phyloP scores from a whole-genome alignment of 1,140 invertebrate species.

The Tetramorium simillimum region DNA sequence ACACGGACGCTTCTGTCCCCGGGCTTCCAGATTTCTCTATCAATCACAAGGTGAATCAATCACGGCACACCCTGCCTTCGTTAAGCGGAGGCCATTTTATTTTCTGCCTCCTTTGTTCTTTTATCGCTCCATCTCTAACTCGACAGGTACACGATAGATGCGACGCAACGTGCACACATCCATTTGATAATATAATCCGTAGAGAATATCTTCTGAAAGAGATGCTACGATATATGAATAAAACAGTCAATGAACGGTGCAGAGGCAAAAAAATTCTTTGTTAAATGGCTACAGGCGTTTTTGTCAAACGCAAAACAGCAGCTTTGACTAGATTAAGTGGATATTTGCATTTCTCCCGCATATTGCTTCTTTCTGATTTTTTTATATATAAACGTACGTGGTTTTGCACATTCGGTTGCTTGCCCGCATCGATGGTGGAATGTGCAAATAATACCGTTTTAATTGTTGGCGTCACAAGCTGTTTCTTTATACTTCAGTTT shows the following conservation, averaged over 20 bases:
- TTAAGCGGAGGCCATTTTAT: constrained; percentile 60
- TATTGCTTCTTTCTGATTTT: constrained; percentile 1
- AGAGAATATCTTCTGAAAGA: constrained; percentile 15
- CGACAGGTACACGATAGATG: constrained; percentile 51
- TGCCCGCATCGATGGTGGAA: not conserved
- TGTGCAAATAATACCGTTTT: constrained; percentile 12
- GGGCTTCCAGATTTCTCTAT: constrained; percentile 66
- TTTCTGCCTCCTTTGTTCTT: constrained; percentile 50
- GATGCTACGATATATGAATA: not conserved
- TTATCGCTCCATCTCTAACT: constrained; percentile 38
- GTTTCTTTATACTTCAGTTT: not conserved
- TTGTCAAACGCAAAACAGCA: not conserved
- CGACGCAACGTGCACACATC: constrained; percentile 1
- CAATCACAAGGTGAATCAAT: constrained; percentile 69
- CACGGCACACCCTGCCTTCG: constrained; percentile 45
- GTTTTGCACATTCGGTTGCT: not conserved
- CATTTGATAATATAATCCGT: constrained; percentile 45
- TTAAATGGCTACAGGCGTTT: constrained; percentile 16
- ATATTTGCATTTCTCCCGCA: constrained; percentile 43
- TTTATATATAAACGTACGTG: not conserved
- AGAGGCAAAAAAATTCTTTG: constrained; percentile 18
- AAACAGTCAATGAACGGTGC: not conserved
- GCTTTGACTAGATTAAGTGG: constrained; percentile 29
- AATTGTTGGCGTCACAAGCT: constrained; percentile 14
- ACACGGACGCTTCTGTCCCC: constrained; percentile 58